phyloP scores from a whole-genome alignment of 1,140 invertebrate genomes.

The Mercenaria mercenaria region DNA sequence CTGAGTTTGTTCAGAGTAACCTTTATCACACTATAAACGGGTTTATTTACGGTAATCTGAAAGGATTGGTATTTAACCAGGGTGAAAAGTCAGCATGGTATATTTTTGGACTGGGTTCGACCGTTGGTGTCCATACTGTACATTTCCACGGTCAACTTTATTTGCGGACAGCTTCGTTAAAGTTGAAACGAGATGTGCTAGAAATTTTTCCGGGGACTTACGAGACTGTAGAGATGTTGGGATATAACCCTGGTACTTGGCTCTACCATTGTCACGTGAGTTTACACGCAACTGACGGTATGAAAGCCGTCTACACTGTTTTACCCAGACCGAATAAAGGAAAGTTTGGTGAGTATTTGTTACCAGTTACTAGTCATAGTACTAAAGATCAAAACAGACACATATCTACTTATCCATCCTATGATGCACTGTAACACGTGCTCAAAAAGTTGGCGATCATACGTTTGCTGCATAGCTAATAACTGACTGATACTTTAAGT shows the following conservation, averaged over 20 bases:
- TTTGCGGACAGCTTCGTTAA: slow-evolving; percentile 57
- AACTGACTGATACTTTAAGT: too few species aligned
- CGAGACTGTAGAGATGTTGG: slow-evolving; percentile 77
- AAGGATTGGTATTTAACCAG: slow-evolving; percentile 72
- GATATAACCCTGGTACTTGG: slow-evolving; percentile 80
- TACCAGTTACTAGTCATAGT: slow-evolving; percentile 77
- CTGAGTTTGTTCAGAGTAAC: slow-evolving; percentile 74
- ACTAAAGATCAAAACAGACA: slow-evolving; percentile 80
- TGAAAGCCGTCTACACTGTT: slow-evolving; percentile 69
- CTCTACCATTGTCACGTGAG: slow-evolving; percentile 75
- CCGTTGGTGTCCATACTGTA: slow-evolving; percentile 77
- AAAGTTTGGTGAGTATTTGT: neutral
- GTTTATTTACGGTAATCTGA: slow-evolving; percentile 74
- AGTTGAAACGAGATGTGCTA: slow-evolving; percentile 76
- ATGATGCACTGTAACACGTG: neutral
- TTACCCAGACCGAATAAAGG: slow-evolving; percentile 6
- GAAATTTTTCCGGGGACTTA: slow-evolving; percentile 77
- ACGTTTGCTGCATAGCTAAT: too few species aligned
- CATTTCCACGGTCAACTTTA: slow-evolving; percentile 82
- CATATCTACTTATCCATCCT: slow-evolving; percentile 76
- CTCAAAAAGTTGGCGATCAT: too few species aligned
- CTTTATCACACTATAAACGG: slow-evolving; percentile 78
- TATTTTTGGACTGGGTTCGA: slow-evolving; percentile 76
- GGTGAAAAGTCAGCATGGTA: slow-evolving; percentile 78
- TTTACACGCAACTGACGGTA: slow-evolving; percentile 68